These are phyloP conservation scores for Protonemura montana DNA, from an alignment of 2,888 invertebrate species.

Conservation along the genomic window DNA sequence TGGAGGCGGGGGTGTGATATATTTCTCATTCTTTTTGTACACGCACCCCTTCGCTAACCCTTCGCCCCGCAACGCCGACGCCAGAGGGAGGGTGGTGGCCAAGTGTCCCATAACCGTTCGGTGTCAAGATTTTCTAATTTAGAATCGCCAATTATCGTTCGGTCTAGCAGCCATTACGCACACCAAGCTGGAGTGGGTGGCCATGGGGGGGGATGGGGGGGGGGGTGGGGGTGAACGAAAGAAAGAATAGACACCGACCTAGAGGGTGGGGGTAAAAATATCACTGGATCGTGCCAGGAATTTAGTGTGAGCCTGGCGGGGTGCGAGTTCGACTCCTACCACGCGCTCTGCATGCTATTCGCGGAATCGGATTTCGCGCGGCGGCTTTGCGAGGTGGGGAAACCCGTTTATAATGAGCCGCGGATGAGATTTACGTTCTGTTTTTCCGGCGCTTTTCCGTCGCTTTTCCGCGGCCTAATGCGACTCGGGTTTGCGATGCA, in stretches of 20 bases:
- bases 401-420: constrained; percentile 39
- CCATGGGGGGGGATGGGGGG: constrained; percentile 40
- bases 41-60: background rate
- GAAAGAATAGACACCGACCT: constrained; percentile 44
- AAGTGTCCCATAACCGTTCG: constrained; percentile 45
- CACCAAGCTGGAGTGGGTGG: constrained; percentile 43
- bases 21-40: constrained; percentile 9
- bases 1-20: background rate
- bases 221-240: constrained; percentile 45
- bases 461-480: constrained; percentile 32
- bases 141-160: constrained; percentile 49
- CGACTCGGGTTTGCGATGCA: constrained; percentile 9
- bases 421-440: constrained; percentile 42
- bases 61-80: background rate
- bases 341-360: background rate
- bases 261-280: constrained; percentile 42
- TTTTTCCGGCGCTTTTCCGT: background rate
- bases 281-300: constrained; percentile 48
- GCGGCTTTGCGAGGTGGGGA: constrained; percentile 27
- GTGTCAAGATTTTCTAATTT: constrained; percentile 49
- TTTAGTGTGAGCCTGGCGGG: constrained; percentile 1
- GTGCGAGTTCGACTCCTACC: background rate
- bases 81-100: background rate
- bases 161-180: constrained; percentile 46
- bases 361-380: background rate